Evolutionary conservation across 2,113 vertebrate species (phyloP), one percentile per base, ranked within the genome.

Genomic region (Leiothrix lutea): DNA sequence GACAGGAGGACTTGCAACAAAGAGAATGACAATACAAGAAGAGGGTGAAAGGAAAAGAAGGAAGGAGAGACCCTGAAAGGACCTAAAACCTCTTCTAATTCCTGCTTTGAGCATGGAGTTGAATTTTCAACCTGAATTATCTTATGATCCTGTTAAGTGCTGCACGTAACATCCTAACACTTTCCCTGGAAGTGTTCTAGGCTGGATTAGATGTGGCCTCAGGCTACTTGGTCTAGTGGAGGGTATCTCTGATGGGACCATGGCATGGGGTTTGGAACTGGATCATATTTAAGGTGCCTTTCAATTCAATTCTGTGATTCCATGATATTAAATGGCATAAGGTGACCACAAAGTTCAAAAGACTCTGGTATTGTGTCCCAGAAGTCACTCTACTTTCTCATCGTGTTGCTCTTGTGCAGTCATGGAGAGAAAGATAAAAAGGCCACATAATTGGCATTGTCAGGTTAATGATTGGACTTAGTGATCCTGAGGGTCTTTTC

Each of bases 351-450:
- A 86, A 57, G n/a, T 70, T 73, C 47, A 62, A 36, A 80, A 74
- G 29, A 51, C 23, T 48, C 35, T 69, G 7, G 7, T 71, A 42
- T 33, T 82, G 2, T 51, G 24, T 75, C 19, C 26, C 17, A 82
- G 31, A 65, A 29, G 26, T 44, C 44, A 79, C 9, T 86, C 13
- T 64, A 13, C 11, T 71, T 74, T 80, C 38, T 71, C 21, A n/a
- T 79, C 11, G 40, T 66, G 45, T 64, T 77, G 44, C 11, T 65
- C 19, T n/a, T 36, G 22, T 65, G 45, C 33, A 62, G 19, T 40
- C 44, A 62, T 28, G 50, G 42, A 88, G 8, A 74, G 26, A 88
- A 75, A 93, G 8, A 60, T 69, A 33, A 90, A 87, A 92, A 65
- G 19, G 8, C 35, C 21, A 42, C 8, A 31, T 69, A 72, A 36